phyloP scores from a whole-genome alignment of 2,888 invertebrate genomes.

The Stomorhina lunata region DNA sequence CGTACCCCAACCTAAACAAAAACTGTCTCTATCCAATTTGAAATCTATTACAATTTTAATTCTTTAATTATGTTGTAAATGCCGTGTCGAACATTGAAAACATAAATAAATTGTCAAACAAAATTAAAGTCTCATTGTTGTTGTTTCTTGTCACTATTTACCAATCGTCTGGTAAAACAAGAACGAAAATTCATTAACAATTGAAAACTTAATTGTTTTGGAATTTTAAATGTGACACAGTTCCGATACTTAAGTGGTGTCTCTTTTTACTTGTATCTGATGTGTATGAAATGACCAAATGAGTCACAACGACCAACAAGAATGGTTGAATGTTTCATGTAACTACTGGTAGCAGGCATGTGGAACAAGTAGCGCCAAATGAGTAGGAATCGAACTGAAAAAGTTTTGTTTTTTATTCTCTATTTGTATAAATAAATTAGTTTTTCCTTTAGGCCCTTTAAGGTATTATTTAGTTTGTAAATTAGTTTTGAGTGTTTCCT shows the following conservation, averaged over 20 bases:
- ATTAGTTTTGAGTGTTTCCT: not conserved
- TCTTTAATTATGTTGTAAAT: not conserved
- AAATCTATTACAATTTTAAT: not conserved
- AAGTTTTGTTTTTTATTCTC: not conserved
- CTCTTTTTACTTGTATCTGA: not conserved
- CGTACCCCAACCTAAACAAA: too few relatives aligned
- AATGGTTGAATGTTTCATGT: not conserved
- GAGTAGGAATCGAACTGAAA: conserved; percentile 12
- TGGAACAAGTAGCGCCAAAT: not conserved
- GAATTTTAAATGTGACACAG: conserved; percentile 19
- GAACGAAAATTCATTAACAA: conserved; percentile 8
- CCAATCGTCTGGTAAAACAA: not conserved
- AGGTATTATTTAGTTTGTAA: conserved; percentile 13
- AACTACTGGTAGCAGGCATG: too few relatives aligned
- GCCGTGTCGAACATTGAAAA: not conserved
- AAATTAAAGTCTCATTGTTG: not conserved
- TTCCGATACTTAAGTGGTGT: not conserved
- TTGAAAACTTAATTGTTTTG: conserved; percentile 18
- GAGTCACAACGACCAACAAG: not conserved
- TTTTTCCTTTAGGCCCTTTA: conserved; percentile 23
- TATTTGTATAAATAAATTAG: conserved; percentile 6
- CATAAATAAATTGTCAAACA: not conserved
- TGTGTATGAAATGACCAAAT: conserved; percentile 1
- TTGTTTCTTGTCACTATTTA: not conserved
- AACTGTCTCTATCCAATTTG: not conserved